Conservation (phyloP, 2,113 vertebrate genomes). For the Bungarus multicinctus region DNA sequence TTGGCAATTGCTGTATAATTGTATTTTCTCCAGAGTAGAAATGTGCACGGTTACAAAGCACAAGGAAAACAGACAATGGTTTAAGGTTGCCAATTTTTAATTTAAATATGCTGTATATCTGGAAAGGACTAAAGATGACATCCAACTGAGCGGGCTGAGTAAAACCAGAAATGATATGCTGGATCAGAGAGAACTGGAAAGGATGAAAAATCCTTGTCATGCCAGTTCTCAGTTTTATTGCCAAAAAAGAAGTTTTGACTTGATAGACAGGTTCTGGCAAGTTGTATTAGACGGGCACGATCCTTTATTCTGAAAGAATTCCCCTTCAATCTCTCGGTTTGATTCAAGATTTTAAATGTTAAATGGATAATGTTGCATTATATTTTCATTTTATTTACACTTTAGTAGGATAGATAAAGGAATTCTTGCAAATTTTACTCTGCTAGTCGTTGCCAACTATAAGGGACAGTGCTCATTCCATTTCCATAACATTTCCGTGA, state of each 20-base stretch:
- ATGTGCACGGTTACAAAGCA: background rate
- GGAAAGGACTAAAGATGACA: background rate
- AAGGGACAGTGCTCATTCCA: too few species aligned
- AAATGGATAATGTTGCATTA: background rate
- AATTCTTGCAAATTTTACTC: background rate
- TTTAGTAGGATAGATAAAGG: background rate
- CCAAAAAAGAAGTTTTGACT: background rate
- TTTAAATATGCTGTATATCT: background rate
- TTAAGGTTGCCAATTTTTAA: background rate
- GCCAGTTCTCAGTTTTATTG: background rate
- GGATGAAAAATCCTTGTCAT: background rate
- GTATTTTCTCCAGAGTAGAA: constrained; percentile 6
- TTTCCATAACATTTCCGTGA: too few species aligned
- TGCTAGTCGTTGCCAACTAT: background rate
- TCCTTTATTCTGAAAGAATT: background rate
- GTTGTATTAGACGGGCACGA: background rate
- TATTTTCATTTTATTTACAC: background rate
- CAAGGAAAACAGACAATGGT: background rate
- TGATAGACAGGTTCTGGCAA: background rate
- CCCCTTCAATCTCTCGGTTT: background rate
- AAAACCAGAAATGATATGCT: background rate
- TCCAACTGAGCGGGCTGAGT: background rate
- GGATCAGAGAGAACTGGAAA: background rate
- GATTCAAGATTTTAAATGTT: background rate
- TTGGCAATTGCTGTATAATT: background rate